Evolutionary conservation across 2,113 vertebrate genomes (phyloP).

Genomic region (Apodemus sylvaticus): DNA sequence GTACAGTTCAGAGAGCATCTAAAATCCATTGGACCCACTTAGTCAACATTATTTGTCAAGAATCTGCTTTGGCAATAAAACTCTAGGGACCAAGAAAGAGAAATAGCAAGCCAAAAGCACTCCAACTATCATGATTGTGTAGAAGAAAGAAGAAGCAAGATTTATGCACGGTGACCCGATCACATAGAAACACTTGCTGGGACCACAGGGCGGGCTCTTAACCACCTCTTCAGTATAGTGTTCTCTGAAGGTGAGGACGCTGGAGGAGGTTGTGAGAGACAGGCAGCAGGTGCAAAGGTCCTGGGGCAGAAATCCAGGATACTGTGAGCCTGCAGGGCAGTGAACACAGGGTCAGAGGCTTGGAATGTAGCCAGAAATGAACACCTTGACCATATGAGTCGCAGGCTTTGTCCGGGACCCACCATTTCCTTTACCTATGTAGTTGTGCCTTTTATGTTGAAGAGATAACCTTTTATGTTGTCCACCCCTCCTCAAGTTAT

Average conservation of each 20-base stretch:
- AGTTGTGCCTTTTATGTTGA: neutral
- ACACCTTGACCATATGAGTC: rapidly evolving
- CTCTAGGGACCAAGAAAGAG: neutral
- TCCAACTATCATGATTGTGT: neutral
- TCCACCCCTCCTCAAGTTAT: neutral
- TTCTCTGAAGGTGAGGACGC: neutral
- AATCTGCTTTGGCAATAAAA: neutral
- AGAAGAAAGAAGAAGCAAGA: neutral
- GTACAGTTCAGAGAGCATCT: neutral
- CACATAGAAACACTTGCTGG: neutral
- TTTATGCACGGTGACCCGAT: neutral
- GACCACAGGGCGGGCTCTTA: rapidly evolving
- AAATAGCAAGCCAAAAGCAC: neutral
- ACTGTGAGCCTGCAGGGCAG: neutral
- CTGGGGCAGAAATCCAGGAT: neutral
- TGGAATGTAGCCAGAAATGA: neutral
- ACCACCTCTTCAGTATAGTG: too few relatives aligned
- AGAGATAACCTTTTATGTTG: neutral
- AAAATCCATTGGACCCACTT: neutral
- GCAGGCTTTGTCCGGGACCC: neutral
- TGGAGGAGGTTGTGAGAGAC: neutral
- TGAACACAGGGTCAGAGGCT: neutral
- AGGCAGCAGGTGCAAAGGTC: neutral
- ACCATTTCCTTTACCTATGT: neutral
- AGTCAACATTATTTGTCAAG: neutral